Conservation (phyloP, 2,888 invertebrate species). For the Trichogramma dendrolimi region DNA sequence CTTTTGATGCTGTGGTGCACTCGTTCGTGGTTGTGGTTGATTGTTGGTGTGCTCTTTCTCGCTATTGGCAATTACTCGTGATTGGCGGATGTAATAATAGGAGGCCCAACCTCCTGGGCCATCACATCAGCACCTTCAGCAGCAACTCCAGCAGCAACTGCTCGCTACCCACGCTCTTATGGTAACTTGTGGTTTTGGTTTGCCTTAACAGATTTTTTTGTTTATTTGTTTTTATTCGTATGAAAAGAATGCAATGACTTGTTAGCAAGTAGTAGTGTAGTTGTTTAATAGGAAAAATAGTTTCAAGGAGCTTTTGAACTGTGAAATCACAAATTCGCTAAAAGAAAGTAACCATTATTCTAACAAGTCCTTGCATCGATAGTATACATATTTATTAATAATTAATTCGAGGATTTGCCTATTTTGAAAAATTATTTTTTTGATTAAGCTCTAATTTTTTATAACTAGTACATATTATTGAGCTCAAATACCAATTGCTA, state of each 20-base stretch:
- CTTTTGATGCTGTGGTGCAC: conserved; percentile 50
- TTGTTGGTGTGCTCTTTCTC: conserved; percentile 53
- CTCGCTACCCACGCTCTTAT: conserved; percentile 54
- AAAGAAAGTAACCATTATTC: no score
- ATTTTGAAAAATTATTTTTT: no score
- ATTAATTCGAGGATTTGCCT: no score
- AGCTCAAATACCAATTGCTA: no score
- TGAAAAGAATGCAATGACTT: not conserved
- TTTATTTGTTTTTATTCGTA: conserved; percentile 17
- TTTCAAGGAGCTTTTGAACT: not conserved
- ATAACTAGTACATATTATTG: no score
- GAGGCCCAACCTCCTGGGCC: conserved; percentile 52
- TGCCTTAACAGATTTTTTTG: conserved; percentile 50
- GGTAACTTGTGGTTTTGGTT: conserved; percentile 54
- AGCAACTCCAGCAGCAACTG: conserved; percentile 54
- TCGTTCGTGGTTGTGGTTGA: conserved; percentile 54
- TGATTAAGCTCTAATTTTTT: no score
- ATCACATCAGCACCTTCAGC: conserved; percentile 52
- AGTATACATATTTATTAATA: no score
- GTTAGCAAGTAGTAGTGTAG: not conserved
- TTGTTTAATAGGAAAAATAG: not conserved
- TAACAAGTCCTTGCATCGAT: no score
- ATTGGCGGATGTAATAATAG: conserved; percentile 38
- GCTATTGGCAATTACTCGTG: conserved; percentile 30
- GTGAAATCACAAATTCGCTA: no score